Evolutionary conservation across 2,797 vertebrate genomes (phyloP).

Genomic region (Rhinogobio ventralis): DNA sequence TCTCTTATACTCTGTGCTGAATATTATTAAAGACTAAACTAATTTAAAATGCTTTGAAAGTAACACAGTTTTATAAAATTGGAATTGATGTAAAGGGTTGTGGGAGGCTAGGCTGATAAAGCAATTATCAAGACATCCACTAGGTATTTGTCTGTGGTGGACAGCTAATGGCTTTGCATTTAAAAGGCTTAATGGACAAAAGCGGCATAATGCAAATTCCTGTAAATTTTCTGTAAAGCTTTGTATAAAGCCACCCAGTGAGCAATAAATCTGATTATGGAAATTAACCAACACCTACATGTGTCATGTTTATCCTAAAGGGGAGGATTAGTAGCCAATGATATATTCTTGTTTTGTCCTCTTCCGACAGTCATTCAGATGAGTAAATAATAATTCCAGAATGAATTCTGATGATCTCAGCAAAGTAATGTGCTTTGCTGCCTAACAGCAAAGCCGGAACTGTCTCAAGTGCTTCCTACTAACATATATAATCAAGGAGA

Average conservation of each 20-base stretch:
- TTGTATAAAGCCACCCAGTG: neutral
- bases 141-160: neutral
- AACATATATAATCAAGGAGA: constrained; percentile 8
- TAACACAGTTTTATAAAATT: neutral
- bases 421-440: constrained; percentile 15
- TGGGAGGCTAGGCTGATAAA: neutral
- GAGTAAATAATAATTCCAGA: constrained; percentile 14
- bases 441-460: neutral
- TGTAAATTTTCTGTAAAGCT: constrained; percentile 35
- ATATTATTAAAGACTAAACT: neutral
- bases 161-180: constrained; percentile 38
- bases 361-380: neutral
- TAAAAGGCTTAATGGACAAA: constrained; percentile 26
- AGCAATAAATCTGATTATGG: constrained; percentile 41
- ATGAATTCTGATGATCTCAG: neutral
- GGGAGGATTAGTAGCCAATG: constrained; percentile 25
- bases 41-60: neutral
- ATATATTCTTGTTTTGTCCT: constrained; percentile 19
- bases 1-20: neutral
- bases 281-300: constrained; percentile 54
- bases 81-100: constrained; percentile 9
- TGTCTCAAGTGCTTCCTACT: constrained; percentile 21
- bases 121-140: constrained; percentile 25
- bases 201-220: neutral
- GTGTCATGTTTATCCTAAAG: constrained; percentile 32